Evolutionary conservation across 2,113 vertebrate species (phyloP).

Genomic region (Chaenocephalus aceratus): DNA sequence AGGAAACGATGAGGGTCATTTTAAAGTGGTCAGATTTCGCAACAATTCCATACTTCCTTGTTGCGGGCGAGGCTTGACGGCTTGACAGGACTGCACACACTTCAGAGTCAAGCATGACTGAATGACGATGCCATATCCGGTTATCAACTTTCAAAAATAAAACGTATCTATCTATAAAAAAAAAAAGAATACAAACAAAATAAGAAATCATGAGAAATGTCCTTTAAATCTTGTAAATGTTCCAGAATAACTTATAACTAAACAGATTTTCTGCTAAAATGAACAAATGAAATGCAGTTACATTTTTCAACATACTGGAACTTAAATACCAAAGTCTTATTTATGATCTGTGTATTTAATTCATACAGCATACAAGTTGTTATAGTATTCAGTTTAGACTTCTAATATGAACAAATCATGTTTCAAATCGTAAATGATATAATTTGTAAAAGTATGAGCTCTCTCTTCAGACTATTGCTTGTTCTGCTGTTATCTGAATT

Average conservation of each 20-base stretch:
- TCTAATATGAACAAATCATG: background rate
- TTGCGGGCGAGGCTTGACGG: constrained; percentile 69
- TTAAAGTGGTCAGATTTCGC: constrained; percentile 52
- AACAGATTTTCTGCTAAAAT: background rate
- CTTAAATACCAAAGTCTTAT: background rate
- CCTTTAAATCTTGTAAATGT: no score
- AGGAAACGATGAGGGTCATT: constrained; percentile 31
- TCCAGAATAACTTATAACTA: no score
- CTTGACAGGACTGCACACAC: constrained; percentile 8
- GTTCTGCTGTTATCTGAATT: background rate
- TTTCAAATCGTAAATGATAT: background rate
- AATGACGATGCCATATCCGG: background rate
- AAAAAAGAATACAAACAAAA: no score
- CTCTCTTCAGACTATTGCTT: background rate
- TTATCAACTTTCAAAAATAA: constrained; percentile 18
- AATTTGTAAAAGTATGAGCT: background rate
- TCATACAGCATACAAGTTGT: no score
- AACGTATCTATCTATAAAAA: background rate
- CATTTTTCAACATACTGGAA: background rate
- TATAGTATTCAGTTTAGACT: no score
- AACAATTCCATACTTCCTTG: constrained; percentile 60
- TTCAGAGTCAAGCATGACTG: background rate
- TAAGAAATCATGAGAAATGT: no score
- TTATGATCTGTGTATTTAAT: no score
- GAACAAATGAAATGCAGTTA: background rate